These are phyloP conservation scores for Ormyrus nitidulus DNA, from an alignment of 2,888 invertebrate genomes.

Conservation along the genomic window DNA sequence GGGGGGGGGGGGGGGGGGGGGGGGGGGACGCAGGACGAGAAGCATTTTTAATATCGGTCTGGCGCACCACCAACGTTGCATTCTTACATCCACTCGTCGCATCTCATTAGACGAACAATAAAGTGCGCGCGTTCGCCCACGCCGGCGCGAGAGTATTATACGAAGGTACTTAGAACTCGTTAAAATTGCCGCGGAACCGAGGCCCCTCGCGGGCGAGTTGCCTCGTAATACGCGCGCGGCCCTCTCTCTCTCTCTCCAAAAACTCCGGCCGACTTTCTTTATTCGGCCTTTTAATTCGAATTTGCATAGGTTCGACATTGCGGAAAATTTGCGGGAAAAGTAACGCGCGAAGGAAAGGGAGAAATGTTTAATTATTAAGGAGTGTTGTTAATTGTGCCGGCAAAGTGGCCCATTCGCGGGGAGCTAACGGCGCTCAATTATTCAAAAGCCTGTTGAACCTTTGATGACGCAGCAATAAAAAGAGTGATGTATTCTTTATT, in stretches of 20 bases:
- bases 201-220: neutral
- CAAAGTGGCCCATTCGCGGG: no score
- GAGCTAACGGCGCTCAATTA: no score
- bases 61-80: neutral
- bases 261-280: slow-evolving; percentile 2
- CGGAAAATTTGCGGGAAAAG: no score
- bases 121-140: neutral
- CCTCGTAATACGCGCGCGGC: slow-evolving; percentile 1
- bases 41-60: slow-evolving; percentile 39
- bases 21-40: neutral
- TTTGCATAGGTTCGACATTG: neutral
- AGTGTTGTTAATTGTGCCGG: no score
- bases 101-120: slow-evolving; percentile 48
- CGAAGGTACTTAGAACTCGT: slow-evolving; percentile 44
- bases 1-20: no score
- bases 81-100: slow-evolving; percentile 16
- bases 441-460: no score
- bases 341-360: no score
- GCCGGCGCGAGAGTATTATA: slow-evolving; percentile 14
- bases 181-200: slow-evolving; percentile 31
- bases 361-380: no score
- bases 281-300: slow-evolving; percentile 25
- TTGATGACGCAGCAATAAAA: no score
- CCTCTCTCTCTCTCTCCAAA: neutral
- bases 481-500: no score